Evolutionary conservation across 2,888 invertebrate species (phyloP).

Genomic region (Frankliniella intonsa): DNA sequence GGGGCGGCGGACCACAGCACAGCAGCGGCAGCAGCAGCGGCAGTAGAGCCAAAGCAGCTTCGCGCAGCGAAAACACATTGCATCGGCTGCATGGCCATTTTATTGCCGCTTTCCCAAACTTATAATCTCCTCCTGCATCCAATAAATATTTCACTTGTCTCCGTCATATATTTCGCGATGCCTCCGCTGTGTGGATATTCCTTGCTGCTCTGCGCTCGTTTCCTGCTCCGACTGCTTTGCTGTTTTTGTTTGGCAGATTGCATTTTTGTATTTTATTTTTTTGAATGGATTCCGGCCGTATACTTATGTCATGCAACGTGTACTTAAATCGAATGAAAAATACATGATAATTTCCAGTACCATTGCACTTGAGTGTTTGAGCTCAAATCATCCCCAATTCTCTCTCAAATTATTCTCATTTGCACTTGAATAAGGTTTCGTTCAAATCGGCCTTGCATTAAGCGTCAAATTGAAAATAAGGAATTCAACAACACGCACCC

Average conservation of each 20-base stretch:
- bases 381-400: too few species aligned
- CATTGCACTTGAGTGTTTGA: too few species aligned
- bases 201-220: not conserved
- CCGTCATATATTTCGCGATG: not conserved
- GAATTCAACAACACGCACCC: too few species aligned
- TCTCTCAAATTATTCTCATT: too few species aligned
- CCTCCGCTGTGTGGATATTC: not conserved
- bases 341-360: too few species aligned
- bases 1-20: not conserved
- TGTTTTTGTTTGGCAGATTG: not conserved
- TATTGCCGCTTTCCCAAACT: constrained; percentile 22
- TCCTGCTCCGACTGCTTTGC: not conserved
- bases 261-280: not conserved
- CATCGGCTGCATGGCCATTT: not conserved
- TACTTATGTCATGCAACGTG: too few species aligned
- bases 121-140: constrained; percentile 19
- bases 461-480: too few species aligned
- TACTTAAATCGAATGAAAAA: too few species aligned
- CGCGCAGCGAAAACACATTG: not conserved
- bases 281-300: too few species aligned
- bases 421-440: too few species aligned
- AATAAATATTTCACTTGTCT: constrained; percentile 20
- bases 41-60: not conserved
- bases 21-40: not conserved
- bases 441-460: too few species aligned